Percentiles rank a stretch among this genome's conserved stretches.
Conservation (phyloP, 1,140 invertebrate genomes). For the Oryctes rhinoceros region DNA sequence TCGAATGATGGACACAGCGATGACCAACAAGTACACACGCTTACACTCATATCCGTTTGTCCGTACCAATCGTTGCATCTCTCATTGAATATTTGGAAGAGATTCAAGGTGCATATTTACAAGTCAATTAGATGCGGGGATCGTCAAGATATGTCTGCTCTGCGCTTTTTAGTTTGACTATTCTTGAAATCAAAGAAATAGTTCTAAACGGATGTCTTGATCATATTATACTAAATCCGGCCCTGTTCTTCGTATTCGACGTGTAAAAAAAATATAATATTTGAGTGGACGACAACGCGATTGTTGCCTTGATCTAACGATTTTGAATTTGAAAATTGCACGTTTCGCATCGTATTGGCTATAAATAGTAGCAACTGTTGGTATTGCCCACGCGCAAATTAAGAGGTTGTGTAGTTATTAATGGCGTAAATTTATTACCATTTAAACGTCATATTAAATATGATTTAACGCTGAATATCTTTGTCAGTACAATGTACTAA, state of each 20-base stretch:
- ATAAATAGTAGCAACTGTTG: not conserved
- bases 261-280: not conserved
- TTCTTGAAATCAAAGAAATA: no score
- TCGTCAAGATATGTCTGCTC: not conserved
- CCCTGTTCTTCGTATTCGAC: no score
- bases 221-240: not conserved
- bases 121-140: not conserved
- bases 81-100: conserved; percentile 6
- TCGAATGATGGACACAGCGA: not conserved
- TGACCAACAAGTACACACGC: not conserved
- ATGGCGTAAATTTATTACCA: conserved; percentile 16
- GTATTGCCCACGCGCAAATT: not conserved
- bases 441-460: conserved; percentile 10
- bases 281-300: not conserved
- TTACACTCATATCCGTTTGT: not conserved
- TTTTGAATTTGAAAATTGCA: not conserved
- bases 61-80: not conserved
- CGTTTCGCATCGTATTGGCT: not conserved
- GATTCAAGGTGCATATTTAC: conserved; percentile 18
- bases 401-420: not conserved
- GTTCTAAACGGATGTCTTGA: no score
- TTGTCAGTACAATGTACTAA: not conserved
- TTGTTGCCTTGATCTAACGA: not conserved
- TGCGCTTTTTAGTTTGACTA: no score
- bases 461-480: not conserved